Base-by-base conservation (phyloP, 2,888 invertebrate species). In the Anaspis maculata region DNA sequence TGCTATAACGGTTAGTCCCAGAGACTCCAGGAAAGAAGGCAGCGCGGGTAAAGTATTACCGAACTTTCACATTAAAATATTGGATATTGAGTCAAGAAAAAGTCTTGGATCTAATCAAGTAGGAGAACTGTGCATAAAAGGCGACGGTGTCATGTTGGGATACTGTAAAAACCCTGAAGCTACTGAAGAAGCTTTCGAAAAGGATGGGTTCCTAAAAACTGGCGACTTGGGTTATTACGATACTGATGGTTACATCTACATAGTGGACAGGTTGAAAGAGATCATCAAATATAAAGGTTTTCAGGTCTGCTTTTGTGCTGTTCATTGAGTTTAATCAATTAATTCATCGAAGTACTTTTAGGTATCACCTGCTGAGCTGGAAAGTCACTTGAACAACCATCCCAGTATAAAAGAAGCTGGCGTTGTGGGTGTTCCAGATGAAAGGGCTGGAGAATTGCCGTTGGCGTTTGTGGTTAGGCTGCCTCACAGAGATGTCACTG, bases 211-310 rank as follows among this genome's bases (percentile, higher is more conserved):
- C 72, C 59, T 82, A 7, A 74, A 77, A 44, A 77, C 80, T 22
- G 89, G 89, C 0, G 90, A 48, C 48, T 41, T 42, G 25, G 36
- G 37, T 30, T 46, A 37, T 27, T 83, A 77, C 46, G 85, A 88
- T 54, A 60, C 73, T 1, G 76, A 86, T 11, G 79, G 78, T 1
- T 78, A 71, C 59, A 82, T 86, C 62, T 87, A 73, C 52, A 77
- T 90, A 42, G 81, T 87, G 1, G 89, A 88, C 59, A 69, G 90
- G 41, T 66, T 88, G 12, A 90, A 90, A 59, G 89, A 90, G 55
- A 74, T 91, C 15, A 89, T 90, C 53, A 91, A 90, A 61, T 87
- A 84, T 55, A 88, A 89, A 60, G 88, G 81, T 19, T 82, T 77
- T 50, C 79, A 83, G 72, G 83, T n/a, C n/a, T n/a, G n/a, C n/a